These are phyloP conservation scores for Andinoacara biseriatus DNA, from an alignment of 2,113 vertebrate genomes.

Conservation along the genomic window DNA sequence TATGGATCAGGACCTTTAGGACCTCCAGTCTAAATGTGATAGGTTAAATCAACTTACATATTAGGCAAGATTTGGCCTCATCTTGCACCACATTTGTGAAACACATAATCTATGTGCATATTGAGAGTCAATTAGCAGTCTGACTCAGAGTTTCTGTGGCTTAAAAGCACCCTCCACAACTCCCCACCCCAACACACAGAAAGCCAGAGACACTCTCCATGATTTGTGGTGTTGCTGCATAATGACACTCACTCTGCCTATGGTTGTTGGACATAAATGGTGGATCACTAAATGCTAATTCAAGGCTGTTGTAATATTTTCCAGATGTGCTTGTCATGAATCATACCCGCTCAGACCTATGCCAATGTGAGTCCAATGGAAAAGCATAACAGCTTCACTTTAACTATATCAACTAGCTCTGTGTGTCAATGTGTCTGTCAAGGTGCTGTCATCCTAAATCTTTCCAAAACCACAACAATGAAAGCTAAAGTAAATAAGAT, in stretches of 20 bases:
- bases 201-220: background rate
- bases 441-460: no score
- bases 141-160: conserved; percentile 63
- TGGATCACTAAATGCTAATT: conserved; percentile 54
- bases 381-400: no score
- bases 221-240: conserved; percentile 10
- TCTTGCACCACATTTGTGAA: conserved; percentile 10
- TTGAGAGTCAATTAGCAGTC: conserved; percentile 24
- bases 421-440: no score
- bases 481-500: no score
- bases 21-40: no score
- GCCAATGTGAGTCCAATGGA: no score
- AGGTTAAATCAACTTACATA: background rate
- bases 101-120: background rate
- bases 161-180: background rate
- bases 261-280: conserved; percentile 17
- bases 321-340: no score
- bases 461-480: no score
- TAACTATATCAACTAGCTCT: no score
- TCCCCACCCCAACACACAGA: no score
- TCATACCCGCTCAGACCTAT: no score
- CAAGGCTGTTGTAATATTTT: background rate
- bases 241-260: conserved; percentile 15
- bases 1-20: no score
- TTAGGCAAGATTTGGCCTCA: background rate